Conservation (phyloP, 1,140 invertebrate genomes). For the Dreissena rostriformis region DNA sequence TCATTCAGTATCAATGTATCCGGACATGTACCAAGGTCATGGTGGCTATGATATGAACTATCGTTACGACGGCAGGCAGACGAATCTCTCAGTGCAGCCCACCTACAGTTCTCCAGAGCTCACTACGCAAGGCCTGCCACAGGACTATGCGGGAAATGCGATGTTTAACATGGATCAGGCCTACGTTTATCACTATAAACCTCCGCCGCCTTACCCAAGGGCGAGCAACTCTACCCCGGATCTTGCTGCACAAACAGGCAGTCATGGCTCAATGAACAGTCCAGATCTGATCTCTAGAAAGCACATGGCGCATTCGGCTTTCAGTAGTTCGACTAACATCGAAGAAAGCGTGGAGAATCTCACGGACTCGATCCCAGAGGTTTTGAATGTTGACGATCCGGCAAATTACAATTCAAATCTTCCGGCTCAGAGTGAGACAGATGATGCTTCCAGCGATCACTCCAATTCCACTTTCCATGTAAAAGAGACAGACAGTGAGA, state of each 20-base stretch:
- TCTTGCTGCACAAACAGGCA: conserved; percentile 83
- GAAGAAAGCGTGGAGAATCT: conserved; percentile 73
- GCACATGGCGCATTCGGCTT: conserved; percentile 62
- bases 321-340: conserved; percentile 62
- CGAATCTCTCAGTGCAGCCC: conserved; percentile 76
- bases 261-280: conserved; percentile 79
- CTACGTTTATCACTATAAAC: conserved; percentile 87
- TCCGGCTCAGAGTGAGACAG: conserved; percentile 50
- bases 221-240: conserved; percentile 91
- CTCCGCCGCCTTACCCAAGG: conserved; percentile 89
- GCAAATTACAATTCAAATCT: neutral
- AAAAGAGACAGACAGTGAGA: conserved; percentile 70
- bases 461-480: conserved; percentile 76
- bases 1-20: conserved; percentile 66
- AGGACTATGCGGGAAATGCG: conserved; percentile 79
- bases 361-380: conserved; percentile 56
- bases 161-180: conserved; percentile 79
- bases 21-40: conserved; percentile 65
- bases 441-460: conserved; percentile 75
- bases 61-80: conserved; percentile 65
- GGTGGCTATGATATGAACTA: conserved; percentile 64
- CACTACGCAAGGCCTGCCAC: conserved; percentile 73
- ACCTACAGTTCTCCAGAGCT: conserved; percentile 82
- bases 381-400: conserved; percentile 19
- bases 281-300: conserved; percentile 87